phyloP scores from a whole-genome alignment of 1,140 invertebrate species.

The Aleiodes sp. region DNA sequence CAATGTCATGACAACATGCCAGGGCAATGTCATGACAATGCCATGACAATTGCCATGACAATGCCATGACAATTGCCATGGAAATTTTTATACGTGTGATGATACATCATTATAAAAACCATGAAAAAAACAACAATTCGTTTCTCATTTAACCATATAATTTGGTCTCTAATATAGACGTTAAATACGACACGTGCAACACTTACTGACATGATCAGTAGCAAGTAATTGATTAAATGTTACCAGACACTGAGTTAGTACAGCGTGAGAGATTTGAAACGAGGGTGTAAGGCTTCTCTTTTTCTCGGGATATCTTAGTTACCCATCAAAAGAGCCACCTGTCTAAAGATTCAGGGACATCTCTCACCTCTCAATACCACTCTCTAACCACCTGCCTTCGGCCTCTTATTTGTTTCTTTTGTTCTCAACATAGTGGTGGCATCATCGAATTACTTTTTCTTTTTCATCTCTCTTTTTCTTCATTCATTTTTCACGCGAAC shows the following conservation, averaged over 20 bases:
- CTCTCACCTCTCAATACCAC: background rate
- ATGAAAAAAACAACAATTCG: too few relatives aligned
- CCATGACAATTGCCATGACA: too few relatives aligned
- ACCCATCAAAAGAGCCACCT: constrained; percentile 13
- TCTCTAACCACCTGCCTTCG: constrained; percentile 15
- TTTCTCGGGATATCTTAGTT: background rate
- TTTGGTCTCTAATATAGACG: background rate
- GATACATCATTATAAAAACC: too few relatives aligned
- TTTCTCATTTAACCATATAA: background rate
- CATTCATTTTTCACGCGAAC: background rate
- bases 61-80: too few relatives aligned
- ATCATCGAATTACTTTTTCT: background rate
- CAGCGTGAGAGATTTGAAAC: background rate
- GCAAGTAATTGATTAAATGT: background rate
- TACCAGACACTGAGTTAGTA: background rate
- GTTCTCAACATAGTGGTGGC: background rate
- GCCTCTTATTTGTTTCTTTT: constrained; percentile 14
- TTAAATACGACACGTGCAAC: background rate
- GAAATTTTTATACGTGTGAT: too few relatives aligned
- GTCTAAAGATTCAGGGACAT: constrained; percentile 22
- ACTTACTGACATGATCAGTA: constrained; percentile 11
- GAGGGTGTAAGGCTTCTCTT: background rate
- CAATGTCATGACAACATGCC: too few relatives aligned
- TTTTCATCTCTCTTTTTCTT: background rate
- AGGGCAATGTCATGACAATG: too few relatives aligned